A percentile compares a stretch with the other conserved stretches of the same genome.
phyloP scores from a whole-genome alignment of 2,113 vertebrate genomes.

The Oreochromis spilurus region DNA sequence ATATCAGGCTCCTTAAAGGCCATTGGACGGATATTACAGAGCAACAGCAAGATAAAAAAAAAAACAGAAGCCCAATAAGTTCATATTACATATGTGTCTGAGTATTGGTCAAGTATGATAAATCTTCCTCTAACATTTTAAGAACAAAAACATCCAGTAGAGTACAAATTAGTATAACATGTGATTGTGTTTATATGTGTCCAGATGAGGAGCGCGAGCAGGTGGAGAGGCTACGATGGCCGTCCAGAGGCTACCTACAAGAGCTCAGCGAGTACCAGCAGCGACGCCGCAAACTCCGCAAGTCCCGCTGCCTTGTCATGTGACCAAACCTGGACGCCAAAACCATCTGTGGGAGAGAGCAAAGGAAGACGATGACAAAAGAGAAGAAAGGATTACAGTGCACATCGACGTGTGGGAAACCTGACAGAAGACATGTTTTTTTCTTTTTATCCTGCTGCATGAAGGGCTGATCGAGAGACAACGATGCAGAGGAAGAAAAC shows the following conservation, averaged over 20 bases:
- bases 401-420: neutral
- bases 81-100: neutral
- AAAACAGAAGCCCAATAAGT: neutral
- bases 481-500: neutral
- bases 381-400: neutral
- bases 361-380: neutral
- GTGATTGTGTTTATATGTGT: neutral
- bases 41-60: neutral
- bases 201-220: slow-evolving; percentile 90
- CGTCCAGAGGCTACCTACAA: slow-evolving; percentile 89
- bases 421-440: neutral
- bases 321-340: slow-evolving; percentile 59
- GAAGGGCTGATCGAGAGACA: neutral
- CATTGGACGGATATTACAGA: slow-evolving; percentile 39
- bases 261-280: slow-evolving; percentile 94
- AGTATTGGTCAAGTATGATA: neutral
- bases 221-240: slow-evolving; percentile 91
- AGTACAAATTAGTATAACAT: neutral
- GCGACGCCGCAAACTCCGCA: slow-evolving; percentile 85
- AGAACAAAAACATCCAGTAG: neutral
- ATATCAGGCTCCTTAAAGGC: neutral
- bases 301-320: slow-evolving; percentile 87
- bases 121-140: neutral
- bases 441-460: neutral
- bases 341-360: neutral